Evolutionary conservation across 2,797 vertebrate species (phyloP), one percentile per base, ranked within the genome.

Genomic region (Acrossocheilus wenchowensis): DNA sequence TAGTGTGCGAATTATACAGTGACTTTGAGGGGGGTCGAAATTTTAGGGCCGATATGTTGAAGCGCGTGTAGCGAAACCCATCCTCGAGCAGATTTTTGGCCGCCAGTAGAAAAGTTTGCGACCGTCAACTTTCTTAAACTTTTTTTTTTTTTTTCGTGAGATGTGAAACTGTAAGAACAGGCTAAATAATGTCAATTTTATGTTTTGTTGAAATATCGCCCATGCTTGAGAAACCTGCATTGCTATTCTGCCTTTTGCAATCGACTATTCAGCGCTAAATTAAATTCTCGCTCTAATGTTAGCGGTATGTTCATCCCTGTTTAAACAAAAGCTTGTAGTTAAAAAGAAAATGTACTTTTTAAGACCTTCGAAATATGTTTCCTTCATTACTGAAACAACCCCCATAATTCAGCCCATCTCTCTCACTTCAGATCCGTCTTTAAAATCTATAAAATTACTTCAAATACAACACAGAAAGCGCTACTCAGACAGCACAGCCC

Each of bases 1-100:
- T 88, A 74, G 64, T 89, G 87, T 86, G 87, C 83, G 78, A 90
- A 48, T 82, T 83, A 78, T 34, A 71, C 48, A 19, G 72, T 71
- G 72, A 75, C 69, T 77, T 12, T n/a, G 36, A 77, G 36, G 68
- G 68, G 52, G 17, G 45, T 72, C 79, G 48, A 68, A 26, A 74
- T 68, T 34, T 41, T 26, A 26, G 26, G 26, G 26, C 26, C 34
- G 19, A 12, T 78, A 4, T 43, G 52, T 60, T 78, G 15, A 41
- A 43, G 14, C 11, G 15, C 14, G 8, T 78, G 21, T 39, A 11
- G 17, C 17, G 73, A 50, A 75, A 74, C 26, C 45, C 72, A 1
- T 3, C 19, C 1, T 39, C 8, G 45, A 50, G 72, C 11, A 1
- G 34, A 34, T 26, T 45, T 77, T 54, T 54, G 48, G 73, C 17